These are phyloP conservation scores for Perodicticus potto DNA, from an alignment of 2,797 vertebrate species.

Conservation along the genomic window DNA sequence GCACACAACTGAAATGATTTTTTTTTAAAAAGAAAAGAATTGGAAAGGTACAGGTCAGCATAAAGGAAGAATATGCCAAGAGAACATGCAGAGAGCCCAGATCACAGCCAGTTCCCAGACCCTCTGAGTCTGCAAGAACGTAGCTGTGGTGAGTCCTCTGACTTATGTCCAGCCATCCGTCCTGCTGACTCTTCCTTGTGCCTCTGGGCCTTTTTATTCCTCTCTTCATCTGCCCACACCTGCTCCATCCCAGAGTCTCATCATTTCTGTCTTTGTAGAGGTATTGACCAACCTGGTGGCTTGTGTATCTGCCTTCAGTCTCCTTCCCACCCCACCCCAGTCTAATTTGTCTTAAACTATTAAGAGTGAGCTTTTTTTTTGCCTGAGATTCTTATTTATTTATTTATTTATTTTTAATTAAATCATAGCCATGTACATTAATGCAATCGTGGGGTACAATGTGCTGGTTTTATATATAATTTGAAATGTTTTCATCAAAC, in stretches of 20 bases:
- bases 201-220: background rate
- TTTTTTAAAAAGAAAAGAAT: background rate
- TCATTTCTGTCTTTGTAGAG: background rate
- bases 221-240: background rate
- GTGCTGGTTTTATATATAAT: no score
- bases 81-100: background rate
- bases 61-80: background rate
- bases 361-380: background rate
- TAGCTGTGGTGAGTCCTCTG: background rate
- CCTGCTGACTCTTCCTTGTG: background rate
- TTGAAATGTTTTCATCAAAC: no score
- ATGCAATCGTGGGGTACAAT: no score
- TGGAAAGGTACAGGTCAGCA: background rate
- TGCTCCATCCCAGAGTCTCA: background rate
- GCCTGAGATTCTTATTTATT: no score
- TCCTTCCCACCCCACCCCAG: background rate
- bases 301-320: background rate
- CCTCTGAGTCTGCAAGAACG: background rate
- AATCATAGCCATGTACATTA: no score
- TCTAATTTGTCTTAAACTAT: constrained; percentile 1
- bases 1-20: background rate
- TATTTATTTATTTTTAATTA: no score
- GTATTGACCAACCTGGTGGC: background rate
- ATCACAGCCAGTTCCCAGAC: background rate
- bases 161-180: background rate